Base-by-base conservation (phyloP, 2,797 vertebrate species). In the Apogon hyalosoma region DNA sequence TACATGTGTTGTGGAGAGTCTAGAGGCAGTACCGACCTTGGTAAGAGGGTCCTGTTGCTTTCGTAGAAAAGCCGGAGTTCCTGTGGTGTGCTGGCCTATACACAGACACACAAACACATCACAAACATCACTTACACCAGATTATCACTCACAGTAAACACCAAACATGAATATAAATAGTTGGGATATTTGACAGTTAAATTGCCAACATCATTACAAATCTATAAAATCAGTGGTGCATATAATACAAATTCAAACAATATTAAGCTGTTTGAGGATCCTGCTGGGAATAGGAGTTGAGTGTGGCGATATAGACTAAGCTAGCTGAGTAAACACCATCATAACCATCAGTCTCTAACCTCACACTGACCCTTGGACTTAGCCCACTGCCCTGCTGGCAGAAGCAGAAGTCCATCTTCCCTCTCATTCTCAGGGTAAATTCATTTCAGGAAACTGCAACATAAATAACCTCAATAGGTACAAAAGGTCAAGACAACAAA, bases 41-140 rank as follows among this genome's bases (percentile, higher is more conserved):
- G 98, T 73, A 94, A 92, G 71, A 98, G 92, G 48, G 88, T 96
- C 92, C 94, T 95, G 92, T 97, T 97, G 92, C 95, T 97, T 93
- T 98, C 97, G 9, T 99, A 99, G 91, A 96, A 98, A 61, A 97
- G 93, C 16, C 98, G 96, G 10, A 99, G 96, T 78, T 99, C 97
- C 82, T 99, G 97, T 0, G 98, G 98, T 59, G 96, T 97, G 89
- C 94, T 98, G 74, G 98, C 98, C 98, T 99, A 69, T 0, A 52
- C n/a, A 80, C 49, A 70, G 11, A 65, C 38, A 69, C 36, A 60
- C 18, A 69, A 43, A 70, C 16, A 72, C 46, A 60, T 40, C 71
- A 33, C 13, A 73, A 39, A 57, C 39, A 58, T 9, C 11, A 50
- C 13, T 24, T 14, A 59, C 49, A 66, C 36, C 16, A 40, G 50